phyloP scores from a whole-genome alignment of 2,113 vertebrate genomes.

The Apodemus speciosus region DNA sequence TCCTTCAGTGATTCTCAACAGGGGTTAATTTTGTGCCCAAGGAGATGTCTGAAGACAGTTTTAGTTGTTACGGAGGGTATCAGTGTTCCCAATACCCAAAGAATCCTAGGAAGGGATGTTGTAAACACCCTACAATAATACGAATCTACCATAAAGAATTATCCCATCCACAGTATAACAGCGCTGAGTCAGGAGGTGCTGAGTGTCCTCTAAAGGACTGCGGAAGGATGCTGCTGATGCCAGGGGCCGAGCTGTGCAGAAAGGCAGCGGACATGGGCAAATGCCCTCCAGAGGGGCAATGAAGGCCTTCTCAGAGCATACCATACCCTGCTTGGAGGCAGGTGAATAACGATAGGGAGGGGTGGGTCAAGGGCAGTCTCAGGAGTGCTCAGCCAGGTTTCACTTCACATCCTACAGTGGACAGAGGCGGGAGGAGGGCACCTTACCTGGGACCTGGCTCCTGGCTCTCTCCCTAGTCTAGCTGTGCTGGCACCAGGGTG shows the following conservation, averaged over 20 bases:
- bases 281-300: neutral
- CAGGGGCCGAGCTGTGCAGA: neutral
- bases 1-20: neutral
- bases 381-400: neutral
- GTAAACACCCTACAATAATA: fast-evolving
- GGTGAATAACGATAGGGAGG: neutral
- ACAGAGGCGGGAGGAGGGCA: neutral
- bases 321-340: neutral
- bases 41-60: neutral
- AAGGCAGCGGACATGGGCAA: neutral
- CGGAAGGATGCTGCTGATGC: neutral
- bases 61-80: neutral
- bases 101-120: neutral
- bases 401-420: neutral
- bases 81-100: neutral
- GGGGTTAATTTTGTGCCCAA: neutral
- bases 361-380: fast-evolving
- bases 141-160: neutral
- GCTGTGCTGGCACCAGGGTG: neutral
- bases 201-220: too few species aligned
- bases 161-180: fast-evolving
- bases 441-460: neutral
- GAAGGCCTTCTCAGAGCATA: neutral
- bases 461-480: neutral
- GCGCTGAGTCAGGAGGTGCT: neutral